Base-by-base conservation (phyloP, 2,888 invertebrate genomes). In the Onchidella celtica region DNA sequence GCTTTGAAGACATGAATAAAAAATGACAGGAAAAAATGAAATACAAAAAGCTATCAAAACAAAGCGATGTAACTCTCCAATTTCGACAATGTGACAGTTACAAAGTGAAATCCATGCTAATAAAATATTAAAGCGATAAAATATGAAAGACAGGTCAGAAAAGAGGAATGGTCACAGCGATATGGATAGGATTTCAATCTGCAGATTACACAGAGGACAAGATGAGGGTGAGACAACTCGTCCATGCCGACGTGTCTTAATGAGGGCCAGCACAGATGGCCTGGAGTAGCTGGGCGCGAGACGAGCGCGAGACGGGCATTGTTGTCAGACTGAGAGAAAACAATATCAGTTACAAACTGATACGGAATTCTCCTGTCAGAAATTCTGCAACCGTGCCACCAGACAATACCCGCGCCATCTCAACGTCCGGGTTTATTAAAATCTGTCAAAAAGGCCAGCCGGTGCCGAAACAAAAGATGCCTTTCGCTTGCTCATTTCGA, bases 371-470 rank as follows among this genome's bases (percentile, higher is more conserved):
- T 32, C 32, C 61, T 3, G 61, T 21, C 69, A 57, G 29, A 3
- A n/a, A 17, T 21, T 59, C 29, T 6, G 9, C 57, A 36, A 59
- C 29, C 59, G 73, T 73, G 73, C 36, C 38, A 6, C 0, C 59
- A 38, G 61, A 73, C 73, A 73, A 73, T 59, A 59, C 47, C 11
- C 11, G 57, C 1, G 40, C 32, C 57, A n/a, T n/a, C 24, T 11
- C 73, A 27, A 59, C 38, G 73, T 57, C 36, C 73, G 36, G 59
- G 73, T 73, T 73, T 73, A 73, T 73, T 73, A 73, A 73, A 73
- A 57, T 73, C 59, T 57, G 73, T 36, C 73, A 1, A n/a, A 11
- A 73, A 47, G 17, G 38, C 3, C 27, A 38, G 36, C 57, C 32
- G 34, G 57, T 59, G 0, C 24, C 3, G 9, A 59, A 59, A 61